phyloP scores from a whole-genome alignment of 2,888 invertebrate species.

The Xanthostigma xanthostigma region DNA sequence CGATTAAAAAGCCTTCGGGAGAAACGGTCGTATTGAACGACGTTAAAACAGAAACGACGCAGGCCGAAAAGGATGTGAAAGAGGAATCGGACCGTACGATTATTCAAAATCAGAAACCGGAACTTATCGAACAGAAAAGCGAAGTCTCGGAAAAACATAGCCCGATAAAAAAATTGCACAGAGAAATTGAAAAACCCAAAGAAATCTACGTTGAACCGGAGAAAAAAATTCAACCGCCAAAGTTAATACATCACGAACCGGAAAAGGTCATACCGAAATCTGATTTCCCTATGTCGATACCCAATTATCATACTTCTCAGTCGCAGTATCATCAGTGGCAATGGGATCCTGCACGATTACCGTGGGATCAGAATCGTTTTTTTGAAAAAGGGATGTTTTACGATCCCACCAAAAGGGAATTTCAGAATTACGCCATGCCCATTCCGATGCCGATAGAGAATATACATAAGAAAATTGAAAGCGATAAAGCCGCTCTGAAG shows the following conservation, averaged over 20 bases:
- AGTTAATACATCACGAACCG: not conserved
- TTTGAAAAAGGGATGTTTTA: slow-evolving; percentile 38
- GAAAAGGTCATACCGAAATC: slow-evolving; percentile 39
- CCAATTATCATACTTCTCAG: slow-evolving; percentile 48
- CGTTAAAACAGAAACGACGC: not conserved
- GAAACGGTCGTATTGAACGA: not conserved
- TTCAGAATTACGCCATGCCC: slow-evolving; percentile 24
- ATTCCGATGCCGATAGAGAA: slow-evolving; percentile 25
- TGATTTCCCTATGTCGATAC: slow-evolving; percentile 50
- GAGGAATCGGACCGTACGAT: no score
- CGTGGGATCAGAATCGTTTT: slow-evolving; percentile 38
- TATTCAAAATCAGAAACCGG: not conserved
- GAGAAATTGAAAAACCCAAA: slow-evolving; percentile 1
- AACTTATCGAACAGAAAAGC: no score
- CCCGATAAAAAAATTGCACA: slow-evolving; percentile 1
- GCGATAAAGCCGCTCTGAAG: slow-evolving; percentile 14
- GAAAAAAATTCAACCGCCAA: slow-evolving; percentile 1
- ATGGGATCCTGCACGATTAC: slow-evolving; percentile 37
- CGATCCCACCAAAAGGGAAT: slow-evolving; percentile 33
- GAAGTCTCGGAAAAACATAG: not conserved
- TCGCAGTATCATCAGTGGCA: slow-evolving; percentile 49
- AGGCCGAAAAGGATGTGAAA: not conserved
- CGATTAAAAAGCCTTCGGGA: not conserved
- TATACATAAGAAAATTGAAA: slow-evolving; percentile 19
- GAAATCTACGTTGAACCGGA: not conserved